Base-by-base conservation (phyloP, 2,113 vertebrate genomes). In the Apteryx mantelli region DNA sequence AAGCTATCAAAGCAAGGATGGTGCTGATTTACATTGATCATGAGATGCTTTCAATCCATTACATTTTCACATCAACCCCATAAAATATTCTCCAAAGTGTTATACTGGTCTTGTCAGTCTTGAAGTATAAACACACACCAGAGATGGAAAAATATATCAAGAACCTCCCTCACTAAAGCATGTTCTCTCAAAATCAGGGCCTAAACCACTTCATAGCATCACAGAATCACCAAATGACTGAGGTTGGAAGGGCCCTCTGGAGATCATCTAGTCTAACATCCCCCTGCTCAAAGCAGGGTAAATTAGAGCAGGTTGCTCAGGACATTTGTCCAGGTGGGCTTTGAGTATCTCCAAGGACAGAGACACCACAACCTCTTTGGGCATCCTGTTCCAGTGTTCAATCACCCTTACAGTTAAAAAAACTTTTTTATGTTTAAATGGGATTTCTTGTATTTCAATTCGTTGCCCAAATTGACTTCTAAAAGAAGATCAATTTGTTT, bases 11-110 rank as follows among this genome's bases (percentile, higher is more conserved):
- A 68, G 12, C 71, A 82, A 70, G 38, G 74, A 50, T 53, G 65
- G 25, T 66, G 68, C 52, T 0, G 0, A 61, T 58, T 30, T 48
- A 68, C 34, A 25, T 0, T 28, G 11, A 32, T 1, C n/a, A 12
- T 40, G 44, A 7, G 17, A 30, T 58, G 42, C 22, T 34, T 46
- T 46, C 26, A 32, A 20, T 69, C 42, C 28, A 46, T 44, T 28
- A 68, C 17, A 69, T 69, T 46, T 34, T 69, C 66, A 69, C 34
- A 30, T 69, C 66, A 40, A 48, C 30, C 32, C 30, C 46, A 48
- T 48, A 48, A 44, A 69, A 69, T 22, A 22, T 34, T 46, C 32
- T 34, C 42, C 66, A 9, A 55, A 71, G 30, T 2, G 15, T 32
- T 5, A 25, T 34, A 52, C 17, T 14, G 36, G 32, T 36, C 19